Conservation (phyloP, 2,888 invertebrate genomes). For the Galerucella calmariensis region DNA sequence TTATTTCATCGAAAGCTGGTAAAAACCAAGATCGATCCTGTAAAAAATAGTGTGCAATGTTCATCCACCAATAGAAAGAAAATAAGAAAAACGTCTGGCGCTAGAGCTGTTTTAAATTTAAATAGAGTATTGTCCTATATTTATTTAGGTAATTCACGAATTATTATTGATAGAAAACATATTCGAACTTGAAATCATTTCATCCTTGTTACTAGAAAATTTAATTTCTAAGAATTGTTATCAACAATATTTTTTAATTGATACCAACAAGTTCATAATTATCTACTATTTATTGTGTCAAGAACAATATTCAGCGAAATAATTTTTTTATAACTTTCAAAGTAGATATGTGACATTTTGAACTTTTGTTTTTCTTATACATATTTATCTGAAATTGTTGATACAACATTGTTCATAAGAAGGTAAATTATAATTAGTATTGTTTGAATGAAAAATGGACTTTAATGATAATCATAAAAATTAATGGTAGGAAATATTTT, state of each 20-base stretch:
- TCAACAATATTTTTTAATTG: neutral
- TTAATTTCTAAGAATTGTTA: conserved; percentile 8
- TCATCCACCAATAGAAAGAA: too few species aligned
- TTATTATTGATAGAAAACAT: neutral
- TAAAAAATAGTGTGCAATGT: too few species aligned
- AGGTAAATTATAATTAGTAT: neutral
- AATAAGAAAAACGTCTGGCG: too few species aligned
- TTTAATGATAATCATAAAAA: neutral
- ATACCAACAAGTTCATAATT: conserved; percentile 25
- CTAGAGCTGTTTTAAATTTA: too few species aligned
- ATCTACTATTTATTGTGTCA: conserved; percentile 29
- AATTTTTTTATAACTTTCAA: conserved; percentile 9
- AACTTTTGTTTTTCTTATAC: conserved; percentile 9
- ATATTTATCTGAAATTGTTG: conserved; percentile 6
- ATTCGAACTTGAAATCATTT: neutral
- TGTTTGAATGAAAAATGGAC: neutral
- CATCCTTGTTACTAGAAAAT: neutral
- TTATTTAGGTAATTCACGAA: too few species aligned
- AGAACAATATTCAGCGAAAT: conserved; percentile 23
- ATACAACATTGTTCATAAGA: neutral
- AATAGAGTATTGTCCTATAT: too few species aligned
- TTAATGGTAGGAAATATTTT: too few species aligned
- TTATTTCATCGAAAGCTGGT: too few species aligned
- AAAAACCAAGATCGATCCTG: too few species aligned
- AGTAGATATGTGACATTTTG: conserved; percentile 14